Base-by-base conservation (phyloP, 1,140 invertebrate genomes). In the Ceratoteleas bidentatus region DNA sequence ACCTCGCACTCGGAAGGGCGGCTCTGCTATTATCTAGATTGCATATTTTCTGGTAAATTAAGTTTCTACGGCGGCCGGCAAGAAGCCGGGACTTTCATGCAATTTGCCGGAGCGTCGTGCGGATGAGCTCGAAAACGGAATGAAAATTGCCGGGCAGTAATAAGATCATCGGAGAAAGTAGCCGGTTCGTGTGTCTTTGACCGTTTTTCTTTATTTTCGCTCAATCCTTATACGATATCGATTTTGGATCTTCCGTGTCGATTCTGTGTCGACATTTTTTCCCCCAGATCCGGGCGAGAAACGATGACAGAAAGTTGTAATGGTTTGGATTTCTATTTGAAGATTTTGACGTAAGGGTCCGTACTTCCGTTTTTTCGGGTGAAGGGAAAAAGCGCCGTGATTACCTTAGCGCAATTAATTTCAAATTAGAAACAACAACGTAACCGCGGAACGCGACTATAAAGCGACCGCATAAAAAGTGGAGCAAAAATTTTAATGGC, bases 11-110 rank as follows among this genome's bases (percentile, higher is more conserved):
- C 85, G 77, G 73, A 65, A 73, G 74, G 77, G 69, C 57, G 65
- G 81, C 87, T 88, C 87, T 88, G 89, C 90, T 88, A 90, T 90
- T 90, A 90, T 88, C 88, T 85, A 89, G 88, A 90, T 90, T 90
- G 89, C 89, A 89, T 89, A 90, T 90, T 90, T 90, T 90, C 89
- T 89, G 89, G 84, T 90, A 87, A 87, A 90, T 90, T 90, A 90
- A 90, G 85, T 87, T 88, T 85, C 88, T 81, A 76, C 81, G 77
- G 66, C 68, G 83, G 73, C 62, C 75, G 64, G 79, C 70, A 81
- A 85, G 80, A 84, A 83, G 65, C 38, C 47, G 40, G 43, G 74
- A 78, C 74, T 84, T 77, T 81, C 78, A 66, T 77, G 72, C 68
- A 80, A 84, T 84, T 84, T 80, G 62, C 68, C 57, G 58, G 47